phyloP scores from a whole-genome alignment of 2,113 vertebrate genomes.

The Strigops habroptila region DNA sequence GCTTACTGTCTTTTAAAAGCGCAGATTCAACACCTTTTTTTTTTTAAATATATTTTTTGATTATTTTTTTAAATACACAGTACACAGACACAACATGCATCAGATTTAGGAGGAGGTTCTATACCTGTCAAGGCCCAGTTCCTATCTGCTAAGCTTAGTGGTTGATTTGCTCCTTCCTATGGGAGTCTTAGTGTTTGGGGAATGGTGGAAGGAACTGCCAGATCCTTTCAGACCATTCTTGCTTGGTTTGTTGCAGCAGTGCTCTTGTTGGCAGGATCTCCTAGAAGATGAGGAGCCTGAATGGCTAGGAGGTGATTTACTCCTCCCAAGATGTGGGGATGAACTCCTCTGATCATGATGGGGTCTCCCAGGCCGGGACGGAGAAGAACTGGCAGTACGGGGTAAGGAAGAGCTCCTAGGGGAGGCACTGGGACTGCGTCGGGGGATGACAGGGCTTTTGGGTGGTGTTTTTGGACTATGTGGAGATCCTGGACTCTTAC shows the following conservation, averaged over 20 bases:
- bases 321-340: conserved; percentile 84
- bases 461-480: conserved; percentile 85
- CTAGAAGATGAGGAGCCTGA: conserved; percentile 92
- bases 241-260: conserved; percentile 86
- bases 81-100: conserved; percentile 79
- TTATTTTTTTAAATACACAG: conserved; percentile 68
- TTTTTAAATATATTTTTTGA: conserved; percentile 6
- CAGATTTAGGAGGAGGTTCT: conserved; percentile 61
- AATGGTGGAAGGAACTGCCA: conserved; percentile 76
- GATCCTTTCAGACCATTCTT: conserved; percentile 78
- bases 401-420: conserved; percentile 93
- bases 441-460: conserved; percentile 85
- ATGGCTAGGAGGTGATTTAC: conserved; percentile 94
- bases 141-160: conserved; percentile 97
- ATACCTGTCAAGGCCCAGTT: conserved; percentile 65
- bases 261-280: conserved; percentile 88
- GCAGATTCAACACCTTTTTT: conserved; percentile 69
- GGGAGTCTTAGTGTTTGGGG: conserved; percentile 78
- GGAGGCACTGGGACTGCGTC: conserved; percentile 92
- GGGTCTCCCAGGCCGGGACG: conserved; percentile 87
- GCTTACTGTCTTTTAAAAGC: conserved; percentile 68
- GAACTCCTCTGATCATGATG: conserved; percentile 84
- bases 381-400: conserved; percentile 93
- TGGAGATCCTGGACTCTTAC: conserved; percentile 82
- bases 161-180: conserved; percentile 88